These are phyloP conservation scores for Trichogramma dendrolimi DNA, from an alignment of 2,888 invertebrate species.

Conservation along the genomic window DNA sequence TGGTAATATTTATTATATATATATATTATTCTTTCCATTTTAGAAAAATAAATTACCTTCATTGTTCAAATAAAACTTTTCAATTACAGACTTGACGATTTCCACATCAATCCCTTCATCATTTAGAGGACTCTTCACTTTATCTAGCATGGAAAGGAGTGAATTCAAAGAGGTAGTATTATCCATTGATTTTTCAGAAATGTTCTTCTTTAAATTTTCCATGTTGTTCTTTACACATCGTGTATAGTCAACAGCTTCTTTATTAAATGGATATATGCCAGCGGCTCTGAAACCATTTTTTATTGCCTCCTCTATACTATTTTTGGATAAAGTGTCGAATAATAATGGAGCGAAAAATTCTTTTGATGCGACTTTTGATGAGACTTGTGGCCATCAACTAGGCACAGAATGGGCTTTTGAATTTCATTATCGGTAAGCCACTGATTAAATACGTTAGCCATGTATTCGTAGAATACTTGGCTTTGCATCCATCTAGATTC, in stretches of 20 bases:
- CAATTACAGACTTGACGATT: neutral
- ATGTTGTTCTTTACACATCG: neutral
- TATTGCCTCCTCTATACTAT: neutral
- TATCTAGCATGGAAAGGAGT: neutral
- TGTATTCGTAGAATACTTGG: constrained; percentile 40
- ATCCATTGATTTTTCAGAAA: neutral
- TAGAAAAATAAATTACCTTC: too few relatives aligned
- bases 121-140: neutral
- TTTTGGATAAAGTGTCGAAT: constrained; percentile 11
- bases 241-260: neutral
- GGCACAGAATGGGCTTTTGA: constrained; percentile 31
- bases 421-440: constrained; percentile 34
- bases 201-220: too few relatives aligned
- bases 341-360: neutral
- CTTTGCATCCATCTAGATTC: constrained; percentile 40
- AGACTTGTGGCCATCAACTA: constrained; percentile 36
- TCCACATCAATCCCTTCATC: neutral
- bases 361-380: constrained; percentile 32
- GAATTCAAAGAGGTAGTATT: too few relatives aligned
- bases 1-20: too few relatives aligned
- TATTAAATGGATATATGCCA: neutral
- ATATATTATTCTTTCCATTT: too few relatives aligned
- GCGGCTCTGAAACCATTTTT: neutral
- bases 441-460: constrained; percentile 28
- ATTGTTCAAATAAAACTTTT: too few relatives aligned